Evolutionary conservation across 2,888 invertebrate genomes (phyloP), one percentile per base, ranked within the genome.

Genomic region (Lasioglossum vierecki): DNA sequence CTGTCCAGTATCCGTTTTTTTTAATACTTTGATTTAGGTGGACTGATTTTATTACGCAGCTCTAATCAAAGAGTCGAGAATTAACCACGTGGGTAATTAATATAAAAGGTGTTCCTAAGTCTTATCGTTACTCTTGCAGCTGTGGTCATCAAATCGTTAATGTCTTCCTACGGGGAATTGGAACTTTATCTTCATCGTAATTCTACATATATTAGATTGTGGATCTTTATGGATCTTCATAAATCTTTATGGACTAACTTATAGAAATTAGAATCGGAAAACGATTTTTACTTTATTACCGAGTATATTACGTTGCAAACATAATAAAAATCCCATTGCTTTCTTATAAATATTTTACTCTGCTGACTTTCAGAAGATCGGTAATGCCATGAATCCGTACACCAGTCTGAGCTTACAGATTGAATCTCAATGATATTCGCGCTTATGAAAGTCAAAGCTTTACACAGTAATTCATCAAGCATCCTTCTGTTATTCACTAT

Each of bases 1-100:
- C 83, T 74, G n/a, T 53, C 44, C 26, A 60, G 46, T 76, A 73
- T 74, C 60, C 66, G 30, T 46, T 71, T 84, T 35, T 41, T n/a
- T 30, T 26, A 63, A 66, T 35, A 44, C 71, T 57, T 70, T 68
- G 75, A 68, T 76, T 70, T 71, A 18, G 72, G 75, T 76, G 8
- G 57, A 44, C 22, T 63, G 78, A 80, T 84, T 80, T n/a, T 68
- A 77, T 63, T 22, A 44, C 15, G 6, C 30, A 74, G n/a, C 63
- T 63, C 22, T 41, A 39, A 63, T 66, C 46, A n/a, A 4, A 8
- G 6, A 22, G 5, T 13, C 22, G n/a, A 15, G 22, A 18, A 11
- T 80, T 30, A 35, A 60, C 26, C 30, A 30, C 26, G 30, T n/a
- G 35, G 35, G 11, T 26, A 35, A 44, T 77, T 76, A 44, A 63